A percentile compares a stretch with the other conserved stretches of the same genome.
These are phyloP conservation scores for Ormyrus labotus DNA, from an alignment of 2,888 invertebrate genomes.

Conservation along the genomic window DNA sequence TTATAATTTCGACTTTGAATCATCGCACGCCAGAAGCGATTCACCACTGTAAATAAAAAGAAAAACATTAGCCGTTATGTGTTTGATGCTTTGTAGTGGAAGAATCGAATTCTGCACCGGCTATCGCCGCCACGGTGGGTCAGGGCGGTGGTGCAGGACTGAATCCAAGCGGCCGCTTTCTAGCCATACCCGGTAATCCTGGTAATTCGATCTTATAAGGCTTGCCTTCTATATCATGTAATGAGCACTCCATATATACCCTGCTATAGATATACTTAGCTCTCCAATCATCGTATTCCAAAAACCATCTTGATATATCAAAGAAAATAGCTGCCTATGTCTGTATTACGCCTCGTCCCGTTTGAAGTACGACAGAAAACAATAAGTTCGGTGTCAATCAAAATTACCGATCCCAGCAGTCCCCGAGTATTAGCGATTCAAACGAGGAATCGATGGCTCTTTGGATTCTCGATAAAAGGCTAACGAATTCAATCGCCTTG, in stretches of 20 bases:
- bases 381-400: conserved; percentile 27
- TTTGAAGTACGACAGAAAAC: conserved; percentile 53
- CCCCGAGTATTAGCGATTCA: conserved; percentile 10
- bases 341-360: conserved; percentile 27
- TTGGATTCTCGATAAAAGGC: conserved; percentile 3
- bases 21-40: conserved; percentile 16
- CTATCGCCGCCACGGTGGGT: conserved; percentile 67
- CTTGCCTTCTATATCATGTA: conserved; percentile 48
- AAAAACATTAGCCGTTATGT: conserved; percentile 63
- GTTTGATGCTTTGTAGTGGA: conserved; percentile 71
- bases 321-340: conserved; percentile 10
- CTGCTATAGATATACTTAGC: conserved; percentile 38
- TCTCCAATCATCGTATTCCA: conserved; percentile 39
- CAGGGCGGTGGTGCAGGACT: conserved; percentile 64
- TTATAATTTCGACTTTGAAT: conserved; percentile 15
- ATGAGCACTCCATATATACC: conserved; percentile 41
- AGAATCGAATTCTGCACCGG: conserved; percentile 74
- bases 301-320: conserved; percentile 20
- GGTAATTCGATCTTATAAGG: conserved; percentile 53
- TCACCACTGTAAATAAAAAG: conserved; percentile 61
- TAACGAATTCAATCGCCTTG: conserved; percentile 6
- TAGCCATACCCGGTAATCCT: conserved; percentile 80
- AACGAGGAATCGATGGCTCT: conserved; percentile 12
- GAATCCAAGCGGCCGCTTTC: conserved; percentile 79
- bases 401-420: conserved; percentile 27